Evolutionary conservation across 2,113 vertebrate species (phyloP).

Genomic region (Eulacestoma nigropectus): DNA sequence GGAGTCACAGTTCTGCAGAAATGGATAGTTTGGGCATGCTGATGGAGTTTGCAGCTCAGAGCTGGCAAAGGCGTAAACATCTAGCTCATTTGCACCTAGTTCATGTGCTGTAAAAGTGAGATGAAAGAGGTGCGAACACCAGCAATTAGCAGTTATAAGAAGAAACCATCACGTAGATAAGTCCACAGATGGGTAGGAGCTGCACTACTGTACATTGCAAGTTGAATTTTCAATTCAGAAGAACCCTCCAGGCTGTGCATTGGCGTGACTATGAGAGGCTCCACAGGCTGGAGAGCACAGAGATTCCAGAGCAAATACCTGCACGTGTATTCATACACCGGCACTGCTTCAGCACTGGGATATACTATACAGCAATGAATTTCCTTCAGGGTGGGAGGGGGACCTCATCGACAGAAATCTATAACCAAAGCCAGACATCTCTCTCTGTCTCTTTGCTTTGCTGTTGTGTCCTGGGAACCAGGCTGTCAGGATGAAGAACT

Average conservation of each 20-base stretch:
- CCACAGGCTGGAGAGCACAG: not conserved
- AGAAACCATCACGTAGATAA: not conserved
- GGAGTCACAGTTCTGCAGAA: not conserved
- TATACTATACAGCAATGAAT: not conserved
- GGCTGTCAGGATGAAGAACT: not conserved
- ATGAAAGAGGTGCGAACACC: not conserved
- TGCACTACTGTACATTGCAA: not conserved
- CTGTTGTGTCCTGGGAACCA: not conserved
- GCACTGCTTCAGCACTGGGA: not conserved
- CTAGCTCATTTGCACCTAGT: not conserved
- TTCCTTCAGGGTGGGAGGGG: not conserved
- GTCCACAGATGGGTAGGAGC: not conserved
- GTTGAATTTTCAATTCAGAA: not conserved
- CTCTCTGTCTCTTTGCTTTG: not conserved
- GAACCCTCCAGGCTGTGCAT: not conserved
- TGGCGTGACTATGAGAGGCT: not conserved
- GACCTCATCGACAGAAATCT: not conserved
- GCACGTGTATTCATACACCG: rapidly evolving
- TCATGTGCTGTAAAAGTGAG: not conserved
- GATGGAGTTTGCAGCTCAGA: not conserved
- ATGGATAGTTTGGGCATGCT: not conserved
- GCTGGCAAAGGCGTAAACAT: not conserved
- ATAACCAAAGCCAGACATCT: not conserved
- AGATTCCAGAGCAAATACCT: not conserved
- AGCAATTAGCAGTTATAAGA: not conserved